These are phyloP conservation scores for Arenaria interpres DNA, from an alignment of 2,113 vertebrate genomes.

Conservation along the genomic window DNA sequence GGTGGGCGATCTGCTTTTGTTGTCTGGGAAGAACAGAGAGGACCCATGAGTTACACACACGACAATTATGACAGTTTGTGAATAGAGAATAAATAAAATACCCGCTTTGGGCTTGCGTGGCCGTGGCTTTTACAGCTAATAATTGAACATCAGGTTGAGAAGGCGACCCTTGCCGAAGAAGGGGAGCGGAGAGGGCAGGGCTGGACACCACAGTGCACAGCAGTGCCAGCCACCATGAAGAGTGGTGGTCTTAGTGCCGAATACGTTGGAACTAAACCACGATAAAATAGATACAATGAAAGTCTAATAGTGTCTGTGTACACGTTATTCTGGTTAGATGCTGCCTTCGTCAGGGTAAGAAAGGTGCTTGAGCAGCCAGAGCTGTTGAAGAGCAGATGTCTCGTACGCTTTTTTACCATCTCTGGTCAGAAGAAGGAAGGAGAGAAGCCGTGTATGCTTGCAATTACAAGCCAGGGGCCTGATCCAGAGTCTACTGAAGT, in stretches of 20 bases:
- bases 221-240: not conserved
- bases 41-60: accelerated
- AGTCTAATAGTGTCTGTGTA: not conserved
- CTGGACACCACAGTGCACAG: not conserved
- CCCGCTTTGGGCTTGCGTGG: not conserved
- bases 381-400: not conserved
- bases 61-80: not conserved
- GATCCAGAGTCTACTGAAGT: not conserved
- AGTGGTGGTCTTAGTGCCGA: not conserved
- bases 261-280: not conserved
- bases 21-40: not conserved
- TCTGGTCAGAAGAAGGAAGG: not conserved
- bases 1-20: not conserved
- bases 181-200: not conserved
- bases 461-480: not conserved
- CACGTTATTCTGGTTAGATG: not conserved
- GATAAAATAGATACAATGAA: accelerated
- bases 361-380: not conserved
- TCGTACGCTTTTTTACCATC: accelerated
- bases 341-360: accelerated
- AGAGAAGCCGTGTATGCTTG: not conserved
- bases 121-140: not conserved
- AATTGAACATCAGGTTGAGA: not conserved
- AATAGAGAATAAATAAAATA: not conserved
- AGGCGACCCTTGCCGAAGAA: not conserved